Conservation (phyloP, 1,140 invertebrate genomes). For the Calosoma granatense region DNA sequence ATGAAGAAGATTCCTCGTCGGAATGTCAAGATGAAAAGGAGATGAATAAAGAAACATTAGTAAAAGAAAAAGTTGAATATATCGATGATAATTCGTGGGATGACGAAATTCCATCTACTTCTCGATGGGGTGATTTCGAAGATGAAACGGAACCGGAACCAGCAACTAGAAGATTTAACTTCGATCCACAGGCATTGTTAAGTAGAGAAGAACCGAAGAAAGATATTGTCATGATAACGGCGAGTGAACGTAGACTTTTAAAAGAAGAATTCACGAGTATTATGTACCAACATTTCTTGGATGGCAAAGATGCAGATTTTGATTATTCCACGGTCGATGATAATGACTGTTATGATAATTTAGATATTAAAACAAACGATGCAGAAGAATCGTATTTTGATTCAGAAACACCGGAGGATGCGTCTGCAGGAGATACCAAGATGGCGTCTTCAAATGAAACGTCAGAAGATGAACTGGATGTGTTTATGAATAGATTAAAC, state of each 20-base stretch:
- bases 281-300: constrained; percentile 81
- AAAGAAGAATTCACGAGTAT: constrained; percentile 73
- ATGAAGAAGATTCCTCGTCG: constrained; percentile 31
- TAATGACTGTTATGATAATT: constrained; percentile 69
- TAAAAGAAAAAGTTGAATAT: constrained; percentile 20
- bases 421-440: constrained; percentile 36
- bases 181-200: not conserved
- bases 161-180: not conserved
- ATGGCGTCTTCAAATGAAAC: constrained; percentile 31
- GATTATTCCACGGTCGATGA: constrained; percentile 71
- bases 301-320: constrained; percentile 72
- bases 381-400: constrained; percentile 87
- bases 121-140: constrained; percentile 43
- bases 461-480: constrained; percentile 59
- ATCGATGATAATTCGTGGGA: constrained; percentile 13
- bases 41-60: not conserved
- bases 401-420: constrained; percentile 53
- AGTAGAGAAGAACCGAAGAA: constrained; percentile 25
- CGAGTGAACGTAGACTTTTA: constrained; percentile 52
- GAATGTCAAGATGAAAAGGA: constrained; percentile 28
- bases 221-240: constrained; percentile 35
- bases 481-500: constrained; percentile 57
- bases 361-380: constrained; percentile 57
- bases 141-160: constrained; percentile 24
- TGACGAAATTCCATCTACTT: constrained; percentile 13